Conservation (phyloP, 2,113 vertebrate genomes). For the Brachypodius melanocephalos region DNA sequence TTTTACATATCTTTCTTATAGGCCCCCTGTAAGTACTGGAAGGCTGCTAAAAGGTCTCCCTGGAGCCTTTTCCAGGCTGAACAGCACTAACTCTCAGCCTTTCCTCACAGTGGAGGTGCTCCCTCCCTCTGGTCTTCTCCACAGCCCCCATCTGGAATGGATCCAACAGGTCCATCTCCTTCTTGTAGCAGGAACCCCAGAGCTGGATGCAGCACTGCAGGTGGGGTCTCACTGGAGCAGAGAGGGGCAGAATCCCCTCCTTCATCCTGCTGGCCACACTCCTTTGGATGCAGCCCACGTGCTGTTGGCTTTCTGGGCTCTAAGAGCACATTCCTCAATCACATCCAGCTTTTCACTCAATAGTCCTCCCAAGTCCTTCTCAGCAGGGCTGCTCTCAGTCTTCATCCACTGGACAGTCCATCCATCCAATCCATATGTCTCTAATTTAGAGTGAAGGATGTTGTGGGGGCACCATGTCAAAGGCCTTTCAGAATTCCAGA, state of each 20-base stretch:
- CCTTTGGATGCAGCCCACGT: background rate
- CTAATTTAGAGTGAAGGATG: background rate
- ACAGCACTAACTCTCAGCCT: accelerated
- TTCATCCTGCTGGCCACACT: accelerated
- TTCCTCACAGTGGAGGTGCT: accelerated
- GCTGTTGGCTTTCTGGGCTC: background rate
- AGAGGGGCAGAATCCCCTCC: background rate
- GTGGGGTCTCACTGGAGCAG: background rate
- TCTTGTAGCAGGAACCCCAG: background rate
- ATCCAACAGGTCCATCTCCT: background rate
- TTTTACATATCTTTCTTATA: background rate
- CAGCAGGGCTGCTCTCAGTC: background rate
- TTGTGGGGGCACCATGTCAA: background rate
- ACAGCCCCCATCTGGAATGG: background rate
- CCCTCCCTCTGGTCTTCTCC: background rate
- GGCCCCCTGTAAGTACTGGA: too few relatives aligned
- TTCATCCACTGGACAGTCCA: background rate
- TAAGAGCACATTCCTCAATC: background rate
- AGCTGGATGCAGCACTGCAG: background rate
- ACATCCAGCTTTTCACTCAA: background rate
- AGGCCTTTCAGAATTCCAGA: background rate
- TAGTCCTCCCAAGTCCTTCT: background rate
- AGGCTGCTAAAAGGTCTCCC: background rate
- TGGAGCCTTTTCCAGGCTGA: accelerated
- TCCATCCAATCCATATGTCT: background rate